phyloP scores from a whole-genome alignment of 2,888 invertebrate genomes.

The Cyaniris semiargus region DNA sequence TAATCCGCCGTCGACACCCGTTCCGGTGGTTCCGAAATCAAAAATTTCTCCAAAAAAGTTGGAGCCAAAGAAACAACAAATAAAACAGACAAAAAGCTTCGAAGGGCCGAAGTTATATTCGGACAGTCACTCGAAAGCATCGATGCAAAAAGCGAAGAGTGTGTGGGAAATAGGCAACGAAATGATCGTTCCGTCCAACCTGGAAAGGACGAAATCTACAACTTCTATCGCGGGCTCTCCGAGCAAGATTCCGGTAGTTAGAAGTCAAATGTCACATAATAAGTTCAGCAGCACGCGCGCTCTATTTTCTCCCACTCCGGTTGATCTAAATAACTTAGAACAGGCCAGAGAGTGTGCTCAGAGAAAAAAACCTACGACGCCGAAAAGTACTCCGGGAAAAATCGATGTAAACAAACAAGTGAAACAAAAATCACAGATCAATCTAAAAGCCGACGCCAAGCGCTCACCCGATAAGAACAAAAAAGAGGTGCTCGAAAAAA shows the following conservation, averaged over 20 bases:
- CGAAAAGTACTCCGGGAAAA: slow-evolving; percentile 64
- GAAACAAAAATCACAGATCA: slow-evolving; percentile 74
- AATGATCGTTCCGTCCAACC: slow-evolving; percentile 57
- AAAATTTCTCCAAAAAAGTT: slow-evolving; percentile 67
- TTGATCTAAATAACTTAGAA: slow-evolving; percentile 78
- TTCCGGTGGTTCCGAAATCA: slow-evolving; percentile 72
- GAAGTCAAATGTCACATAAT: slow-evolving; percentile 74
- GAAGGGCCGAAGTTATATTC: slow-evolving; percentile 61
- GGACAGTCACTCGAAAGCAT: slow-evolving; percentile 66
- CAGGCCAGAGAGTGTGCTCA: slow-evolving; percentile 79
- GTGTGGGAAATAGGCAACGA: slow-evolving; percentile 79
- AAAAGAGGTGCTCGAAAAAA: slow-evolving; percentile 69
- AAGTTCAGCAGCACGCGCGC: slow-evolving; percentile 77
- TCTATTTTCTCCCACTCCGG: slow-evolving; percentile 80
- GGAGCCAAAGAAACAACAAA: slow-evolving; percentile 62
- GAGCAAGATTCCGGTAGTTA: slow-evolving; percentile 83
- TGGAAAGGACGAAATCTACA: slow-evolving; percentile 74
- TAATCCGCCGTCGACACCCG: slow-evolving; percentile 75
- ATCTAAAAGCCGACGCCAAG: slow-evolving; percentile 65
- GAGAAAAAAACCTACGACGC: slow-evolving; percentile 66
- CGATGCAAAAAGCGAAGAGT: slow-evolving; percentile 77
- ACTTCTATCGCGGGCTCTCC: slow-evolving; percentile 81
- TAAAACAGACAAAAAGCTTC: slow-evolving; percentile 63
- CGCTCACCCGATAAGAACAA: slow-evolving; percentile 66
- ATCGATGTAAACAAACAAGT: slow-evolving; percentile 65